Conservation (phyloP, 2,113 vertebrate species). For the Caranx ignobilis region DNA sequence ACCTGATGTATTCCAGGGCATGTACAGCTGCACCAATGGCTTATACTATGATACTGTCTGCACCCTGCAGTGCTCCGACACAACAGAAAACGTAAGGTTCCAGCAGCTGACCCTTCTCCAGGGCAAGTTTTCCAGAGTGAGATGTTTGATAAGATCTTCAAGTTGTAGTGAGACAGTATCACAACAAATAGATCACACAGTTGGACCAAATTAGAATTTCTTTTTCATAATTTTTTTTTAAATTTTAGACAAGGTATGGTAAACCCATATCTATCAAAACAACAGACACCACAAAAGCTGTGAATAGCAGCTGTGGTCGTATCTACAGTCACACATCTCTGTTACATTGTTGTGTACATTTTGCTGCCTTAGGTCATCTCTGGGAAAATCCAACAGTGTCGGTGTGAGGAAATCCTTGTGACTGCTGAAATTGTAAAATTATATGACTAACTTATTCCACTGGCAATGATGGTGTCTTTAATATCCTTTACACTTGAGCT, state of each 20-base stretch:
- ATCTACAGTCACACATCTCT: neutral
- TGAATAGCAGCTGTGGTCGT: neutral
- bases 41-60: constrained; percentile 89
- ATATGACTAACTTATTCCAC: no score
- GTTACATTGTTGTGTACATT: neutral
- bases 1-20: constrained; percentile 90
- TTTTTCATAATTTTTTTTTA: no score
- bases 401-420: no score
- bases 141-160: neutral
- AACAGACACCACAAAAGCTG: neutral
- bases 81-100: constrained; percentile 84
- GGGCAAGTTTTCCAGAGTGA: neutral
- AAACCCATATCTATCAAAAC: neutral
- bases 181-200: neutral
- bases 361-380: neutral
- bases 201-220: neutral
- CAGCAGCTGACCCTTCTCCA: neutral
- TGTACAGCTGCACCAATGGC: constrained; percentile 93
- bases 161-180: neutral
- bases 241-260: no score
- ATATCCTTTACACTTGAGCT: no score
- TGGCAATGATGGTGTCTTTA: no score
- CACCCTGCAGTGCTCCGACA: constrained; percentile 86
- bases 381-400: neutral
- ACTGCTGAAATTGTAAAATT: no score